phyloP scores from a whole-genome alignment of 2,113 vertebrate species.

The Empidonax traillii region DNA sequence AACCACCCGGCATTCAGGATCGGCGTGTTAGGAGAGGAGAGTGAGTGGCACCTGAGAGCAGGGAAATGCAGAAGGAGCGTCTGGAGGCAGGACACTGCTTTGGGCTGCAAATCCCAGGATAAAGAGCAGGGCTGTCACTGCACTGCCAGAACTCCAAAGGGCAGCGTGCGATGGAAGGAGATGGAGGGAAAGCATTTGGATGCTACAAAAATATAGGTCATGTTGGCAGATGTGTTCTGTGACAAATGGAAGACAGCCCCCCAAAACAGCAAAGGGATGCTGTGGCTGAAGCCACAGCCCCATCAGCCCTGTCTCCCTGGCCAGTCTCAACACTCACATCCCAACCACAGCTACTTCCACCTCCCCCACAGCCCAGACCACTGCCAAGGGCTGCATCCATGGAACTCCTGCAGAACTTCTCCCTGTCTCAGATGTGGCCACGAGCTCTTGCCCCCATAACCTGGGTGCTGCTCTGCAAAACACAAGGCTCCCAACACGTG shows the following conservation, averaged over 20 bases:
- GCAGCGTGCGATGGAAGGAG: rapidly evolving
- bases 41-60: neutral
- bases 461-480: neutral
- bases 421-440: neutral
- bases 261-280: neutral
- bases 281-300: neutral
- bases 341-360: neutral
- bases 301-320: neutral
- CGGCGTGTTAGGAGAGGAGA: neutral
- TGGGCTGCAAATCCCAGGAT: neutral
- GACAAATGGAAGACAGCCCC: neutral
- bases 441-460: neutral
- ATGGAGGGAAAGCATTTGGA: neutral
- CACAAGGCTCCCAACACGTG: neutral
- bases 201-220: neutral
- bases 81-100: neutral
- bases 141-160: neutral
- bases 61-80: neutral
- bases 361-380: neutral
- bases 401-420: neutral
- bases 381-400: neutral
- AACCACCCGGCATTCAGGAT: rapidly evolving
- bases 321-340: neutral
- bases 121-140: neutral
- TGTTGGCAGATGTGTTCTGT: neutral